Base-by-base conservation (phyloP, 2,888 invertebrate species). In the Eudasyphora cyanicolor region DNA sequence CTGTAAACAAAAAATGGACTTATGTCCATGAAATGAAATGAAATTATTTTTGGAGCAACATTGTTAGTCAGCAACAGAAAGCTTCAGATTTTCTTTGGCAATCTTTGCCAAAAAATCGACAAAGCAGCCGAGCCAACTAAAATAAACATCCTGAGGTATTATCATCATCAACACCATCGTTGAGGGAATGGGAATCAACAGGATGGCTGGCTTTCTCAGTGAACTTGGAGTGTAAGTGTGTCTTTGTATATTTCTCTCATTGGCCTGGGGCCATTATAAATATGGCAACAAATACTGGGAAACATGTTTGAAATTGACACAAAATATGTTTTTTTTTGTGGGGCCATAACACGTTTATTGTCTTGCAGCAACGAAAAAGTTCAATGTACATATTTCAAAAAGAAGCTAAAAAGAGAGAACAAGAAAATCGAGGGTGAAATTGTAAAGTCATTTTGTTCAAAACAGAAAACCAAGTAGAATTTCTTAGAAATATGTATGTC, bases 291-390 rank as follows among this genome's bases (percentile, higher is more conserved):
- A 29, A 32, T 7, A 17, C 17, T 32, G 62, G 62, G 32, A 32
- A 62, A n/a, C 32, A 32, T 62, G 32, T 62, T n/a, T 10, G 64
- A 35, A 29, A 62, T 62, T 62, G 62, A 17, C 62, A 19, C 62
- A 62, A 35, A 29, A 62, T 62, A 35, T 62, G 32, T 60, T 29
- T 8, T 57, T 57, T 57, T 12, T 57, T n/a, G 12, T 24, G 62
- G 0, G 2, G 35, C 2, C 14, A 6, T n/a, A 38, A 38, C 10
- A 38, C 38, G 12, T 10, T 5, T n/a, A 60, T 32, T 35, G 32
- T 32, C 17, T 62, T 62, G 2, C 54, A 24, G 17, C n/a, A n/a
- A n/a, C 10, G 62, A 32, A 32, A 54, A 62, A 10, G 35, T 62
- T 62, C 62, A 62, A 62, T 62, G 32, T 32, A n/a, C n/a, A n/a